These are phyloP conservation scores for Monopis laevigella DNA, from an alignment of 2,888 invertebrate species.

Conservation along the genomic window DNA sequence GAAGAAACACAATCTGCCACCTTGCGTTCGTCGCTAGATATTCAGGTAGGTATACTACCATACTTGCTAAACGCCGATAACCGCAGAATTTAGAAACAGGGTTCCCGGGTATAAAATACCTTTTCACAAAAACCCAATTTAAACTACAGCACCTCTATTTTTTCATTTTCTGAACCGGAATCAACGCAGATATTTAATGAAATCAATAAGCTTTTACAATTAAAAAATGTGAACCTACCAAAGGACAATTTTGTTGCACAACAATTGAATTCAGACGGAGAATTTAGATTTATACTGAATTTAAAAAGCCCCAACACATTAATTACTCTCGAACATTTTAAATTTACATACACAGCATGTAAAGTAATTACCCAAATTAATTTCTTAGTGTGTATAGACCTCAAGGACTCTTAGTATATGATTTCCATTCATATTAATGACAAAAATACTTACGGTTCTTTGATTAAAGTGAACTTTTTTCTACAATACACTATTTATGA, in stretches of 20 bases:
- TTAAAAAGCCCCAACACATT: conserved; percentile 12
- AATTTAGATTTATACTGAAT: conserved; percentile 11
- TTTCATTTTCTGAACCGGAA: not conserved
- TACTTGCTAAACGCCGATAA: not conserved
- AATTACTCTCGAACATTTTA: conserved; percentile 1
- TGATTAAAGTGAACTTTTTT: not conserved
- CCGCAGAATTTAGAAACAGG: not conserved
- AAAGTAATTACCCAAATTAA: conserved; percentile 3
- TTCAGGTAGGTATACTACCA: not conserved
- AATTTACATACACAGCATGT: conserved; percentile 10
- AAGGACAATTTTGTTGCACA: conserved; percentile 6
- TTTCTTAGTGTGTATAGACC: conserved; percentile 4
- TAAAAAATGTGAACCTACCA: not conserved
- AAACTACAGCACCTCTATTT: not conserved
- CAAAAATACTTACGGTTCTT: conserved; percentile 5
- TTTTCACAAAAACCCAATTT: not conserved
- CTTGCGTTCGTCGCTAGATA: not conserved
- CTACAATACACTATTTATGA: conserved; percentile 1
- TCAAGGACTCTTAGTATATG: conserved; percentile 8
- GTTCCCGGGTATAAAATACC: conserved; percentile 1
- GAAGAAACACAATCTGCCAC: not conserved
- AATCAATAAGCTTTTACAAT: conserved; percentile 4
- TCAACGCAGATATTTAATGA: not conserved
- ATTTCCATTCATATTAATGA: conserved; percentile 2
- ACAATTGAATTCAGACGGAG: conserved; percentile 12